These are phyloP conservation scores for Ellobius talpinus DNA, from an alignment of 2,113 vertebrate genomes.

Conservation along the genomic window DNA sequence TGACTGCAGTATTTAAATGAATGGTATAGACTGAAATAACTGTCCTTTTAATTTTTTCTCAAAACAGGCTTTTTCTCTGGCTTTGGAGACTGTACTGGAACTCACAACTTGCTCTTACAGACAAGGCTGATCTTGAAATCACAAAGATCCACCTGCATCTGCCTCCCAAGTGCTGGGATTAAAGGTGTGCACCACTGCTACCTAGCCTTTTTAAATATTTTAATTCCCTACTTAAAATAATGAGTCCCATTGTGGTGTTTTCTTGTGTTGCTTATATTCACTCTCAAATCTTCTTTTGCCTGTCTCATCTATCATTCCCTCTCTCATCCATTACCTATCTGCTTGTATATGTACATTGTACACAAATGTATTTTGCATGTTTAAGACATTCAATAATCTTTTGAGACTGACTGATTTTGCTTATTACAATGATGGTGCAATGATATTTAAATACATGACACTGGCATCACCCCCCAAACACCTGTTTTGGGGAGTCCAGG, in stretches of 20 bases:
- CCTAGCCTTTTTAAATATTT: neutral
- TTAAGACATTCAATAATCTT: neutral
- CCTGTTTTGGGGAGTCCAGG: neutral
- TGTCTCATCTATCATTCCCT: neutral
- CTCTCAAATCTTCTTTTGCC: neutral
- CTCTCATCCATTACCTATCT: neutral
- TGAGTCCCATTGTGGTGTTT: neutral
- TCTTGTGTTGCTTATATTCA: neutral
- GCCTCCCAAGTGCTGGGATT: too few relatives aligned
- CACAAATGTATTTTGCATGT: neutral
- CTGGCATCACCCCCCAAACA: neutral
- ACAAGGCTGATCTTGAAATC: too few relatives aligned
- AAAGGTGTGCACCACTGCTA: too few relatives aligned
- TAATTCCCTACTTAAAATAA: neutral
- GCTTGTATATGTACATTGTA: neutral
- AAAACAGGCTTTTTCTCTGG: too few relatives aligned
- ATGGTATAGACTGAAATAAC: neutral
- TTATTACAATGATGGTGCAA: neutral
- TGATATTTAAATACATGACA: neutral
- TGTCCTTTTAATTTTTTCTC: too few relatives aligned
- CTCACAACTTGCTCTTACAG: too few relatives aligned
- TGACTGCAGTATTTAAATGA: neutral
- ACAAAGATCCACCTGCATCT: too few relatives aligned
- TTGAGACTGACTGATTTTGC: neutral
- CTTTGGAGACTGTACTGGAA: too few relatives aligned